Conservation (phyloP, 2,888 invertebrate genomes). For the Rhogogaster chlorosoma region DNA sequence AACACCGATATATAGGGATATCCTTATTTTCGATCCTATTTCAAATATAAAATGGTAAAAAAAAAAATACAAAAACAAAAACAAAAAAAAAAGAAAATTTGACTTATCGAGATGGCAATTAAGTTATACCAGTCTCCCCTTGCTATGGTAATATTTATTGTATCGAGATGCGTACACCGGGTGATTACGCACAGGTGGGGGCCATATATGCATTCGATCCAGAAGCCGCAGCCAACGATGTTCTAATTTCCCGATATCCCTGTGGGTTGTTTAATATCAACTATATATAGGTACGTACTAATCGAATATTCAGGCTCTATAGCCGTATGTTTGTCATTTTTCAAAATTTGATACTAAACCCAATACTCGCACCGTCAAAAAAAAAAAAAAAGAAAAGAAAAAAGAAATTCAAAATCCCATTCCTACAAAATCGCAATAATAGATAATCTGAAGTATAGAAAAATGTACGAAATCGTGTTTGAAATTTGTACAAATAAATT, state of each 20-base stretch:
- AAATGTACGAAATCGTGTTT: background rate
- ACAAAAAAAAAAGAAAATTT: background rate
- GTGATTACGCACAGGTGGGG: background rate
- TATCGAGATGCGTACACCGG: constrained; percentile 5
- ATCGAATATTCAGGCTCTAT: background rate
- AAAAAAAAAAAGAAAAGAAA: too few relatives aligned
- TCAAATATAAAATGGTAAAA: background rate
- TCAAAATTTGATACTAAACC: background rate
- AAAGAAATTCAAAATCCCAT: background rate
- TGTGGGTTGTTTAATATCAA: constrained; percentile 10
- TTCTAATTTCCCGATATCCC: background rate
- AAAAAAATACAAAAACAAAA: background rate
- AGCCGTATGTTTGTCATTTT: background rate
- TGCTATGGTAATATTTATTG: background rate
- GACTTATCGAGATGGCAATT: background rate
- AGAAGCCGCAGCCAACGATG: constrained; percentile 9
- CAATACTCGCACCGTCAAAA: background rate
- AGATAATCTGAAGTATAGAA: background rate
- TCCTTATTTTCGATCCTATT: background rate
- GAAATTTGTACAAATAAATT: background rate
- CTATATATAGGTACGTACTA: constrained; percentile 19
- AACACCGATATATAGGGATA: background rate
- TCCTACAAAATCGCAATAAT: background rate
- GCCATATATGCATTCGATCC: background rate
- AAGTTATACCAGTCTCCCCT: constrained; percentile 9